Evolutionary conservation across 1,140 invertebrate genomes (phyloP).

Genomic region (Lepeophtheirus salmonis): DNA sequence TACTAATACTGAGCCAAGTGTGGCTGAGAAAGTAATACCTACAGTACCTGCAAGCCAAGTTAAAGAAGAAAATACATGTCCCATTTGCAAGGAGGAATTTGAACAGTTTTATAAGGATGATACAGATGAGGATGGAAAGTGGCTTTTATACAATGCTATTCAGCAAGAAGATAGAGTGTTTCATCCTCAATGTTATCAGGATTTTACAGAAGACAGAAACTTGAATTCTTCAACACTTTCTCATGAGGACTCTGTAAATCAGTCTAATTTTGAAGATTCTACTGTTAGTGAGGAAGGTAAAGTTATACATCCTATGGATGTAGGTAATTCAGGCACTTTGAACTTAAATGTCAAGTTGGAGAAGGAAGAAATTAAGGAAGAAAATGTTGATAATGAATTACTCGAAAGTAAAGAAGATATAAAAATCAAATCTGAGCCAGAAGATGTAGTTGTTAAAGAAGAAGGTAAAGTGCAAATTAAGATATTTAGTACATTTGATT

Average conservation of each 20-base stretch:
- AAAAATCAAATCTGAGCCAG: not conserved
- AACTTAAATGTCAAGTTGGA: not conserved
- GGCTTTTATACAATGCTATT: slow-evolving; percentile 70
- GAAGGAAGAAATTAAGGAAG: not conserved
- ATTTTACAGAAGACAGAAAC: not conserved
- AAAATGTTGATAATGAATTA: too few relatives aligned
- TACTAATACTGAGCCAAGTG: not conserved
- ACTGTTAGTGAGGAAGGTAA: too few relatives aligned
- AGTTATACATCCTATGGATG: too few relatives aligned
- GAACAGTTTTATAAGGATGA: slow-evolving; percentile 88
- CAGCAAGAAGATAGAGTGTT: slow-evolving; percentile 34
- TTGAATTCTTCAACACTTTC: too few relatives aligned
- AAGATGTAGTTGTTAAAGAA: not conserved
- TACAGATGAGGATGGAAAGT: slow-evolving; percentile 37
- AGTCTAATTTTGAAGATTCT: not conserved
- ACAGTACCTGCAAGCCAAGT: slow-evolving; percentile 35
- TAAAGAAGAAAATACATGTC: slow-evolving; percentile 41
- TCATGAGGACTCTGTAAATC: not conserved
- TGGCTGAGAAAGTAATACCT: slow-evolving; percentile 24
- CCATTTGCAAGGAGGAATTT: slow-evolving; percentile 73
- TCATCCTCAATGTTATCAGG: slow-evolving; percentile 4
- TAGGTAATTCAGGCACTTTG: too few relatives aligned
- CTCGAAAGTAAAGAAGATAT: not conserved
- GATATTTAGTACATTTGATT: too few relatives aligned
- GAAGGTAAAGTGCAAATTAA: not conserved